Conservation (phyloP, 2,888 invertebrate genomes). For the Patella caerulea region DNA sequence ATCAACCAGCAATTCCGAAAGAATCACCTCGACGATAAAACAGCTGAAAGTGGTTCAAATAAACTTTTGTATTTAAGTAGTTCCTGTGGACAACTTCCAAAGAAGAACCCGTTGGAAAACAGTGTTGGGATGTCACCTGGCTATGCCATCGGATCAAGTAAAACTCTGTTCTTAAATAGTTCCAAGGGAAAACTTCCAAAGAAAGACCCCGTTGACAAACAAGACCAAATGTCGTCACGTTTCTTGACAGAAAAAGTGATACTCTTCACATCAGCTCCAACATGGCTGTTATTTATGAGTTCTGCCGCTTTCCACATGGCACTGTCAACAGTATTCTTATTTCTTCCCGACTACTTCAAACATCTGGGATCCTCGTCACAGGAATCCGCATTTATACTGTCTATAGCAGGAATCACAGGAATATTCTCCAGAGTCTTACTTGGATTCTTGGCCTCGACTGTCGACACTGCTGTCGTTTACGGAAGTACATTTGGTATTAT, state of each 20-base stretch:
- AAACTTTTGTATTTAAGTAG: too few species aligned
- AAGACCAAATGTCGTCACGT: not conserved
- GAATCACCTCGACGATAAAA: not conserved
- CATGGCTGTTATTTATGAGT: not conserved
- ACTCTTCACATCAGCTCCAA: not conserved
- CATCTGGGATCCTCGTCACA: not conserved
- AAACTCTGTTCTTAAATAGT: too few species aligned
- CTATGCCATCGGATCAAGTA: too few species aligned
- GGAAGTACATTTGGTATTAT: not conserved
- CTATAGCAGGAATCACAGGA: not conserved
- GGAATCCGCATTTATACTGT: not conserved
- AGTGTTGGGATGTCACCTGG: too few species aligned
- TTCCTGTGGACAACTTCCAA: too few species aligned
- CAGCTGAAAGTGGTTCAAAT: too few species aligned
- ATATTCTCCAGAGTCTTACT: not conserved
- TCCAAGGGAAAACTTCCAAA: not conserved
- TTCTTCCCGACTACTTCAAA: not conserved
- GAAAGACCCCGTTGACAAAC: not conserved
- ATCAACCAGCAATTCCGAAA: too few species aligned
- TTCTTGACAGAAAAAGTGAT: not conserved
- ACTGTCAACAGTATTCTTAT: not conserved
- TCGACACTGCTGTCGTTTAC: not conserved
- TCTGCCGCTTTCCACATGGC: not conserved
- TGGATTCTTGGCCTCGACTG: not conserved
- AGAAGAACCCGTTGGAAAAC: too few species aligned